phyloP scores from a whole-genome alignment of 2,888 invertebrate species.

The Ophioninae sp. region DNA sequence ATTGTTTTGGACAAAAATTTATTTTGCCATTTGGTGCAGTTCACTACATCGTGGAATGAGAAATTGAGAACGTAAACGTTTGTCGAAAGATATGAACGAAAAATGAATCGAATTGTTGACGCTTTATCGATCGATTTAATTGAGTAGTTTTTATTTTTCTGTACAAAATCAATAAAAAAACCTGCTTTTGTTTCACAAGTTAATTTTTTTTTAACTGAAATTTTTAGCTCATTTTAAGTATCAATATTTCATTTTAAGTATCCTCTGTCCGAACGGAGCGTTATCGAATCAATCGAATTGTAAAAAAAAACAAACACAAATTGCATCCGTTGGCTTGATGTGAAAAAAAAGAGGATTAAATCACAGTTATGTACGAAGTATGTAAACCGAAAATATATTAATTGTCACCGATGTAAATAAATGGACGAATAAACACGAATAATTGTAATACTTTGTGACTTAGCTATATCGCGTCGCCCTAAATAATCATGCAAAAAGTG shows the following conservation, averaged over 20 bases:
- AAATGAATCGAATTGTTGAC: background rate
- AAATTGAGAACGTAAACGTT: slow-evolving; percentile 71
- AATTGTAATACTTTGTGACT: background rate
- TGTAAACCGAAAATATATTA: slow-evolving; percentile 1
- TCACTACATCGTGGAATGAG: slow-evolving; percentile 72
- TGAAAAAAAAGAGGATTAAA: slow-evolving; percentile 1
- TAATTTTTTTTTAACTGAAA: background rate
- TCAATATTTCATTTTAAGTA: too few species aligned
- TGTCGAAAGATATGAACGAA: slow-evolving; percentile 59
- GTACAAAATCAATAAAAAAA: background rate
- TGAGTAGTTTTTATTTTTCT: background rate
- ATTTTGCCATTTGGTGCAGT: slow-evolving; percentile 65
- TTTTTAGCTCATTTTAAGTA: background rate
- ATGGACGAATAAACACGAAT: background rate
- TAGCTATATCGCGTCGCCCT: slow-evolving; percentile 1
- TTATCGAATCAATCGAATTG: background rate
- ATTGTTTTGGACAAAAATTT: background rate
- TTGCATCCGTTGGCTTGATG: background rate
- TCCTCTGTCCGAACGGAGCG: background rate
- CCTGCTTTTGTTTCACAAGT: background rate
- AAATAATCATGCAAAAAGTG: slow-evolving; percentile 67
- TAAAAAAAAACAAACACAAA: background rate
- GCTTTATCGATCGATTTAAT: background rate
- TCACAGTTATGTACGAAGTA: slow-evolving; percentile 16
- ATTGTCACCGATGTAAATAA: background rate